phyloP scores from a whole-genome alignment of 1,140 invertebrate species.

The Mizuhopecten yessoensis region DNA sequence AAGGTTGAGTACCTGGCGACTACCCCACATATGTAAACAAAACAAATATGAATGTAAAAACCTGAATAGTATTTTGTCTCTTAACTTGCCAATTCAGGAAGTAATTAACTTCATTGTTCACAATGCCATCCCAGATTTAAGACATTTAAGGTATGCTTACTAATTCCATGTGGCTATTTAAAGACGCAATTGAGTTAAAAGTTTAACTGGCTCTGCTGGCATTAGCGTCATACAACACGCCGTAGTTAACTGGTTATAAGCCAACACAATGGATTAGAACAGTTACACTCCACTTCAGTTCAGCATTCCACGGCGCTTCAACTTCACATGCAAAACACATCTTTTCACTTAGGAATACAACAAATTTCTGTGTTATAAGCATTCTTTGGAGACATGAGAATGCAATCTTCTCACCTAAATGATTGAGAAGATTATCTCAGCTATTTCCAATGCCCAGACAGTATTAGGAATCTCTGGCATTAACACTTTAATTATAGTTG shows the following conservation, averaged over 20 bases:
- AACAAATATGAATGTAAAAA: too few relatives aligned
- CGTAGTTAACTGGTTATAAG: constrained; percentile 8
- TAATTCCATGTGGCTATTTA: constrained; percentile 1
- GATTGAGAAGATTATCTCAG: constrained; percentile 5
- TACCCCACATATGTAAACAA: too few relatives aligned
- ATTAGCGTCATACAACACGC: neutral
- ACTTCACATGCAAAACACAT: constrained; percentile 34
- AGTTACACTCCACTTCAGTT: neutral
- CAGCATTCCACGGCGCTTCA: neutral
- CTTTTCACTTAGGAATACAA: constrained; percentile 34
- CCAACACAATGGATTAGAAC: neutral
- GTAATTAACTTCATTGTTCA: neutral
- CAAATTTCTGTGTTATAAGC: constrained; percentile 9
- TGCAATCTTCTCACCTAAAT: neutral
- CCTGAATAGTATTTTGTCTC: too few relatives aligned
- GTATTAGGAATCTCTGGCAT: neutral
- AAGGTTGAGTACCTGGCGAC: too few relatives aligned
- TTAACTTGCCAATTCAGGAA: neutral
- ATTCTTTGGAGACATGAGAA: neutral
- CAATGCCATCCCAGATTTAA: neutral
- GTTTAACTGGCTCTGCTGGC: neutral
- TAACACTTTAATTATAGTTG: neutral
- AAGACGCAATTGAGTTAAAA: neutral
- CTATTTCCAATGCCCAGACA: neutral
- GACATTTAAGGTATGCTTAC: neutral